These are phyloP conservation scores for Drosophila bunnanda DNA, from an alignment of 2,888 invertebrate genomes.

Conservation along the genomic window DNA sequence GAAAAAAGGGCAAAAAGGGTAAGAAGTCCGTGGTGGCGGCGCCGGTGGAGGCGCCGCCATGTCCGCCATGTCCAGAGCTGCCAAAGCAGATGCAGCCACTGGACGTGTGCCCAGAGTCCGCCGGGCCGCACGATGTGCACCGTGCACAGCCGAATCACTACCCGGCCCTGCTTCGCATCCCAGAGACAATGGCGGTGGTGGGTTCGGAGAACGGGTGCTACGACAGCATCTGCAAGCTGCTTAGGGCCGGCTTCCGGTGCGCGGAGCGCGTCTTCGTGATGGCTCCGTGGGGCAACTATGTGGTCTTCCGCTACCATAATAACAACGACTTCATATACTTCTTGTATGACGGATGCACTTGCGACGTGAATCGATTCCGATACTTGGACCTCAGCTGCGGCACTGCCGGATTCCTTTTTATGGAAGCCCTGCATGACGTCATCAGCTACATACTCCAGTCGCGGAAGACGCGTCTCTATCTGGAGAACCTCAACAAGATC, in stretches of 20 bases:
- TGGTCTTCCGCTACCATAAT: constrained; percentile 75
- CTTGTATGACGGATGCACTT: constrained; percentile 83
- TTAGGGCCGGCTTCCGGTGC: constrained; percentile 76
- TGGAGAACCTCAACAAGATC: constrained; percentile 73
- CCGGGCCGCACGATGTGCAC: constrained; percentile 64
- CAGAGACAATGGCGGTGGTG: constrained; percentile 72
- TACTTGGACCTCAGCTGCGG: constrained; percentile 78
- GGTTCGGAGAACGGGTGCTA: constrained; percentile 81
- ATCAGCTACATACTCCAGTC: constrained; percentile 74
- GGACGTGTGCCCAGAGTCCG: constrained; percentile 65
- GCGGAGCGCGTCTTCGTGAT: constrained; percentile 81
- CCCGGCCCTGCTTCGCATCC: constrained; percentile 76
- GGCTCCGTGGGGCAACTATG: constrained; percentile 84
- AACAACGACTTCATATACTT: constrained; percentile 70
- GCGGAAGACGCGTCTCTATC: constrained; percentile 68
- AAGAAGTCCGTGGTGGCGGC: constrained; percentile 41
- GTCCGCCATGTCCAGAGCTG: constrained; percentile 62
- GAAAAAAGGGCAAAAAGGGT: constrained; percentile 47
- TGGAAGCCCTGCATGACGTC: constrained; percentile 71
- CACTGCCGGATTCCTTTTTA: constrained; percentile 79
- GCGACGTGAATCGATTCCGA: constrained; percentile 80
- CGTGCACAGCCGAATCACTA: constrained; percentile 79
- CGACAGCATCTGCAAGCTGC: constrained; percentile 75
- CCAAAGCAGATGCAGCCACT: constrained; percentile 65
- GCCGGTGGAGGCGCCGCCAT: constrained; percentile 34